Evolutionary conservation across 2,113 vertebrate species (phyloP), one percentile per base, ranked within the genome.

Genomic region (Petaurus breviceps): DNA sequence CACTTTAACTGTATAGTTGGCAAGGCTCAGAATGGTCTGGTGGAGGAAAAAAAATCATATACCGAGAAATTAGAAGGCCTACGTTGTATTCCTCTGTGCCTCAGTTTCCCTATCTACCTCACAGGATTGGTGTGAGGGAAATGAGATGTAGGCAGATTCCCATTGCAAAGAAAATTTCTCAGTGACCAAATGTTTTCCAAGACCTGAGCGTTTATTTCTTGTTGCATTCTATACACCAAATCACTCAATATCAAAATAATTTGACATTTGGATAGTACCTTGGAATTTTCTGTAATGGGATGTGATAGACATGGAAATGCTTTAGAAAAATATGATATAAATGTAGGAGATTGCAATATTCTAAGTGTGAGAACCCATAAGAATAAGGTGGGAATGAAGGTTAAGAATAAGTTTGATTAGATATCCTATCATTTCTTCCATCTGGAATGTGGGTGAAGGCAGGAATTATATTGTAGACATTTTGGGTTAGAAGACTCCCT

Each of bases 91-190:
- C n/a, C 28, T 89, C 90, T 91, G 53, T 24, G 23, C 92, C 46
- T 1, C 90, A 94, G 50, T 95, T 95, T 95, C 93, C 95, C 95
- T 96, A 89, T 97, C 96, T 96, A 98, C 96, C 93, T 96, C 97
- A 94, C 51, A 93, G 92, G 57, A n/a, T 94, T 90, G 90, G 95
- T 94, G 92, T 94, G 61, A 97, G 94, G 94, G 94, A 94, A 96
- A 93, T 22, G 91, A 96, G 54, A 90, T 90, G 94, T 50, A 95
- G 96, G 94, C 91, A 95, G 51, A 95, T 91, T 77, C 57, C 93
- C 92, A 77, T 91, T 92, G 53, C 61, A 96, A 92, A 95, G 96
- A 96, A 95, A 94, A 92, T 68, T 25, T n/a, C 7, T 84, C 57
- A 31, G 93, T 94, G 94, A 92, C 92, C 49, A 93, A 94, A n/a